A percentile compares a stretch with the other conserved stretches of the same genome.
phyloP scores from a whole-genome alignment of 2,113 vertebrate genomes.

The Periophthalmodon schlosseri region DNA sequence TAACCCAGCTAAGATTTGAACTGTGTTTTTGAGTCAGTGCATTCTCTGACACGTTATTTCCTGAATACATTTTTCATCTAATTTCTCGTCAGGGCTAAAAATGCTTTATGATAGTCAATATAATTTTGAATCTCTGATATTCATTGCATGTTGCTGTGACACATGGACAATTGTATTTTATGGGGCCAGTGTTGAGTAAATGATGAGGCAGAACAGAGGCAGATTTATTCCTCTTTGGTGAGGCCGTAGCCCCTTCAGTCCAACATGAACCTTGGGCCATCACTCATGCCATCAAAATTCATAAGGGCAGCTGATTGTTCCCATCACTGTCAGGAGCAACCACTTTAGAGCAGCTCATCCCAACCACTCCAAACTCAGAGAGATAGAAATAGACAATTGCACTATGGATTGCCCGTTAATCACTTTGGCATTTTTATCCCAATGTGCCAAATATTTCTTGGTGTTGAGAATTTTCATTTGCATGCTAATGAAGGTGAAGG shows the following conservation, averaged over 20 bases:
- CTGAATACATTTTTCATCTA: neutral
- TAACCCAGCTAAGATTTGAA: neutral
- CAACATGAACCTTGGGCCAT: conserved; percentile 39
- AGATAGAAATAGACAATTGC: conserved; percentile 72
- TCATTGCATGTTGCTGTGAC: neutral
- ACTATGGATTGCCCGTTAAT: conserved; percentile 77
- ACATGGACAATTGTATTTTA: neutral
- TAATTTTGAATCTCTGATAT: neutral
- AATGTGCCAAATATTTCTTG: conserved; percentile 80
- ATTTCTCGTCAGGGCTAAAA: neutral
- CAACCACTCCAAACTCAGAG: conserved; percentile 64
- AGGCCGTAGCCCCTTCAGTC: conserved; percentile 34
- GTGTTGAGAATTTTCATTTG: conserved; percentile 87
- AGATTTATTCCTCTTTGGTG: conserved; percentile 13
- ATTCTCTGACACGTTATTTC: neutral
- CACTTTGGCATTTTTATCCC: conserved; percentile 80
- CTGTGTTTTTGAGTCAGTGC: neutral
- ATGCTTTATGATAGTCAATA: neutral
- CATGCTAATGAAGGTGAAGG: conserved; percentile 96
- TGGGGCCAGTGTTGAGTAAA: conserved; percentile 10
- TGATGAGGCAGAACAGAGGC: conserved; percentile 26
- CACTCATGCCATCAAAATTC: conserved; percentile 48
- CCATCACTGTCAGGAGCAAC: conserved; percentile 55
- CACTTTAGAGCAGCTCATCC: conserved; percentile 60
- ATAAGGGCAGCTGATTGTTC: conserved; percentile 52